Evolutionary conservation across 2,797 vertebrate genomes (phyloP).

Genomic region (Tamandua tetradactyla): DNA sequence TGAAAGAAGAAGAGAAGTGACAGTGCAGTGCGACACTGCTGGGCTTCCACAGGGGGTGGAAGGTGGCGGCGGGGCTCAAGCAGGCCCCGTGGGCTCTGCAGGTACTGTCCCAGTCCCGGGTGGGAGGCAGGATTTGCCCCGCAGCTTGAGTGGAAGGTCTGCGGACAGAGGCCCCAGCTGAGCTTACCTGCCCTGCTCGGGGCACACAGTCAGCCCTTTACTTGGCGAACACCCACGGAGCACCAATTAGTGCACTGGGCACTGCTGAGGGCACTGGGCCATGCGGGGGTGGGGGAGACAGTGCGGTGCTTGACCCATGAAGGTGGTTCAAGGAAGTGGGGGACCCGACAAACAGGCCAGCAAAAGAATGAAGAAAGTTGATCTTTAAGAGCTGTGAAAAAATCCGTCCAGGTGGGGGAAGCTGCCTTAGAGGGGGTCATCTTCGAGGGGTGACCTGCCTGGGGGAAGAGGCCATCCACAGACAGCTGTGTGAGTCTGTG

Average conservation of each 20-base stretch:
- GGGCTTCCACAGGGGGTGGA: too few relatives aligned
- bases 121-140: not conserved
- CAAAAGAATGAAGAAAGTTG: too few relatives aligned
- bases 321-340: not conserved
- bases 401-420: not conserved
- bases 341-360: too few relatives aligned
- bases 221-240: not conserved
- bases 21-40: too few relatives aligned
- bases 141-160: not conserved
- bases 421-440: too few relatives aligned
- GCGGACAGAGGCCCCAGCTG: rapidly evolving
- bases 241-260: too few relatives aligned
- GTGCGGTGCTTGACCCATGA: rapidly evolving
- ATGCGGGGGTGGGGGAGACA: not conserved
- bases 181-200: too few relatives aligned
- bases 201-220: not conserved
- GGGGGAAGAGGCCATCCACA: not conserved
- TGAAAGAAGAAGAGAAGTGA: not conserved
- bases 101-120: too few relatives aligned
- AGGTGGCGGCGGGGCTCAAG: too few relatives aligned
- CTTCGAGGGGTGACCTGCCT: not conserved
- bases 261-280: not conserved
- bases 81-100: too few relatives aligned
- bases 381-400: not conserved
- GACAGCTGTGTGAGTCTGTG: not conserved